Evolutionary conservation across 1,140 invertebrate genomes (phyloP), one percentile per base, ranked within the genome.

Genomic region (Lucilia cuprina): DNA sequence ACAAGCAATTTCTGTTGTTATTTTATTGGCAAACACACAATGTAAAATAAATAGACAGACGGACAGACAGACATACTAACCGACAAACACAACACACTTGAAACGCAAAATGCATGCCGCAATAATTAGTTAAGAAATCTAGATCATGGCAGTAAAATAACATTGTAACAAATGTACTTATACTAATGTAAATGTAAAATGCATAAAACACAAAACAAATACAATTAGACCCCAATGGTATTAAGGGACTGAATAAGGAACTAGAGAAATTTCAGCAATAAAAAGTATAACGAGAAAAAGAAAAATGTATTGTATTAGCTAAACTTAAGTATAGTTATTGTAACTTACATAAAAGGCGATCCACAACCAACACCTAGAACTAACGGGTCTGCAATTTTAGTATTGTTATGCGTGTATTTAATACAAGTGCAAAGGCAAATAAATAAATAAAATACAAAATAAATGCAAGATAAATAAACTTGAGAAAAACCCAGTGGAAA

Each of bases 71-170:
- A 49, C 9, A 14, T 14, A 49, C 49, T 14, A 49, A 14, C 25
- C n/a, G 60, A 17, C 60, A 65, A 65, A 65, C 60, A 65, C 65
- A 70, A 70, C 65, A 70, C 65, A 70, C 65, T 70, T 70, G 65
- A 70, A 70, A 70, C 65, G 65, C 65, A 70, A 70, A 70, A 70
- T 70, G 65, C 65, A 70, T 70, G 19, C 19, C 65, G 65, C 65
- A 70, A 70, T 70, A 70, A 70, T 70, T 70, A 70, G 65, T 70
- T 70, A 70, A 70, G 65, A 70, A 70, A 70, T 70, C 65, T 70
- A 70, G 65, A 70, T 70, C 65, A 70, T 70, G 65, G 65, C 65
- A 70, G 65, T n/a, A 7, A 70, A 70, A 70, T 70, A 70, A 70
- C 65, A 70, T 70, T 70, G 65, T 70, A 70, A 70, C 65, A 70